These are phyloP conservation scores for Lamellibrachia satsuma DNA, from an alignment of 2,888 invertebrate species.

Conservation along the genomic window DNA sequence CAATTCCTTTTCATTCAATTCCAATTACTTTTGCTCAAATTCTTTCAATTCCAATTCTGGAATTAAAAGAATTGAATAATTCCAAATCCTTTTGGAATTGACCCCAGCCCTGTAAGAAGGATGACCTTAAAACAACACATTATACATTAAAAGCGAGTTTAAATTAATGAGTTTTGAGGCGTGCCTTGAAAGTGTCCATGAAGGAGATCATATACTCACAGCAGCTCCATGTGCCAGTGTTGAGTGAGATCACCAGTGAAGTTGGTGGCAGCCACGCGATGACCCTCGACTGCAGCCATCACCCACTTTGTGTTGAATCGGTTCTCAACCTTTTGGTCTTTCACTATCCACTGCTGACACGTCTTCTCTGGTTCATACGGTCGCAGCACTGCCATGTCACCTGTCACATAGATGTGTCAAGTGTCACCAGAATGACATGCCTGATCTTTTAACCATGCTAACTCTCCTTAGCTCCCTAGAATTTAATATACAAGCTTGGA, in stretches of 20 bases:
- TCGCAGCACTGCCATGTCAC: not conserved
- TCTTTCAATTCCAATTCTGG: too few relatives aligned
- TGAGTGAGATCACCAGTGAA: not conserved
- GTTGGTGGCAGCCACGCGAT: not conserved
- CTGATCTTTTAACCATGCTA: not conserved
- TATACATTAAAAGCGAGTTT: too few relatives aligned
- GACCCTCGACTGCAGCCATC: not conserved
- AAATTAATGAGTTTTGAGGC: too few relatives aligned
- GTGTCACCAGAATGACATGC: not conserved
- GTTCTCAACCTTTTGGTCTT: constrained; percentile 28
- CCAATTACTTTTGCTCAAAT: too few relatives aligned
- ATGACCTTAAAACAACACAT: too few relatives aligned
- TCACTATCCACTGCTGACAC: constrained; percentile 31
- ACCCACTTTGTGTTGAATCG: constrained; percentile 27
- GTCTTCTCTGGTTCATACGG: not conserved
- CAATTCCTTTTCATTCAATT: too few relatives aligned
- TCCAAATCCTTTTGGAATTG: too few relatives aligned
- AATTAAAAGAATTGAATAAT: too few relatives aligned
- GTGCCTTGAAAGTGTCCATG: too few relatives aligned
- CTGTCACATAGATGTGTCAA: not conserved
- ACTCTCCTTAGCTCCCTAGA: too few relatives aligned
- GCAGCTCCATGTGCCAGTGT: not conserved
- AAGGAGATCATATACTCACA: not conserved
- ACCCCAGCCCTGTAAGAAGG: too few relatives aligned
- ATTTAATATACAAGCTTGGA: too few relatives aligned